Evolutionary conservation across 2,113 vertebrate genomes (phyloP).

Genomic region (Laticauda laticaudata): DNA sequence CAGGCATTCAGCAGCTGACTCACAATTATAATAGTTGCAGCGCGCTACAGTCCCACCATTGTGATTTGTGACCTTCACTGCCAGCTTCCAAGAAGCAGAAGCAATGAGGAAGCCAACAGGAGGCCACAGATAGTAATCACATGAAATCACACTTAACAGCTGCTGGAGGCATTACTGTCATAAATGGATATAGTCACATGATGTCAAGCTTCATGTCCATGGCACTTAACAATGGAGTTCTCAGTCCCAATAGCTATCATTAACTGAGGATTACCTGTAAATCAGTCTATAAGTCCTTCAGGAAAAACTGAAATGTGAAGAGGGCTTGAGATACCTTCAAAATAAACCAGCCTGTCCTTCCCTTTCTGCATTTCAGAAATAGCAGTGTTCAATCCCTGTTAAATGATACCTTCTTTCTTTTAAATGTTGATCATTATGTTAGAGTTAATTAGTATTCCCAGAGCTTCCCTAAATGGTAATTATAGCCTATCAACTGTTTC

Average conservation of each 20-base stretch:
- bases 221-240: neutral
- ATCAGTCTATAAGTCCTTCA: neutral
- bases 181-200: neutral
- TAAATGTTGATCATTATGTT: constrained; percentile 58
- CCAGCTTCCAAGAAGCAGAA: neutral
- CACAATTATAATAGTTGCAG: neutral
- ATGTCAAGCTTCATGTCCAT: neutral
- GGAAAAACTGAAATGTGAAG: neutral
- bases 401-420: constrained; percentile 27
- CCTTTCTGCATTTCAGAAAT: neutral
- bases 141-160: neutral
- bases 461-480: constrained; percentile 58
- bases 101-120: neutral
- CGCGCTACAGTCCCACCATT: neutral
- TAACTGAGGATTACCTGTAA: neutral
- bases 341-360: neutral
- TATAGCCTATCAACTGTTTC: constrained; percentile 66
- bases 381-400: constrained; percentile 8
- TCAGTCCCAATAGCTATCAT: neutral
- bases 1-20: neutral
- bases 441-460: constrained; percentile 63
- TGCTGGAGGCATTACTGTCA: neutral
- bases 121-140: neutral
- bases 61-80: neutral
- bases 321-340: neutral